Evolutionary conservation across 2,113 vertebrate genomes (phyloP).

Genomic region (Nannobrachium achirus): DNA sequence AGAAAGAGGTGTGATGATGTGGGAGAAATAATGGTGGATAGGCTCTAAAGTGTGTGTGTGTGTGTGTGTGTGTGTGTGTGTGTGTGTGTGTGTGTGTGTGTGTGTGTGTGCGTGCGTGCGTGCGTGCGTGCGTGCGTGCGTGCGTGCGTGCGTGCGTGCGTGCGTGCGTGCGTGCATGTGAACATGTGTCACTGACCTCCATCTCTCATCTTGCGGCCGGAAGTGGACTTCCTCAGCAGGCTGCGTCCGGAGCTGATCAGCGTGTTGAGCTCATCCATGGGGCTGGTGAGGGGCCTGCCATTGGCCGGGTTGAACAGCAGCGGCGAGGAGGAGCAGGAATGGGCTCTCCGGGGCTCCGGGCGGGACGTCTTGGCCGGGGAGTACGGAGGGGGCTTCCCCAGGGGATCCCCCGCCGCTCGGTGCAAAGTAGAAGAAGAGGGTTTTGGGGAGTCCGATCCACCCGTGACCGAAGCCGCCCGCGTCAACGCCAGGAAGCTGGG

Average conservation of each 20-base stretch:
- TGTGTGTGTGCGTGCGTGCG: conserved; percentile 5
- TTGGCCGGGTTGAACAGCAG: conserved; percentile 87
- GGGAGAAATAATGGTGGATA: neutral
- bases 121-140: too few species aligned
- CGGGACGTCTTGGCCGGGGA: conserved; percentile 85
- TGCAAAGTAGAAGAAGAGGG: conserved; percentile 67
- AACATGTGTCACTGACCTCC: too few species aligned
- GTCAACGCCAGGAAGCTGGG: conserved; percentile 73
- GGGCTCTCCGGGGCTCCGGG: conserved; percentile 81
- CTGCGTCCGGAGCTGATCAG: conserved; percentile 93
- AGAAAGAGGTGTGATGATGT: neutral
- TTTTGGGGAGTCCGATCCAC: conserved; percentile 80
- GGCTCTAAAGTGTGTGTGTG: neutral
- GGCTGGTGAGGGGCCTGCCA: conserved; percentile 87
- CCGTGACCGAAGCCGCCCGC: conserved; percentile 69
- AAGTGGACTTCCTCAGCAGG: conserved; percentile 89
- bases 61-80: neutral
- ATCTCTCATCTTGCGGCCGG: conserved; percentile 89
- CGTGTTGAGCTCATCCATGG: conserved; percentile 93
- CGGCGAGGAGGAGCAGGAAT: conserved; percentile 84
- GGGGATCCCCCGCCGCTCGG: conserved; percentile 71
- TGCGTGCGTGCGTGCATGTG: too few species aligned
- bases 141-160: too few species aligned
- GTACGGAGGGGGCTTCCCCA: conserved; percentile 79
- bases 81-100: conserved; percentile 8